Conservation (phyloP, 2,888 invertebrate genomes). For the Camptogramma bilineatum region DNA sequence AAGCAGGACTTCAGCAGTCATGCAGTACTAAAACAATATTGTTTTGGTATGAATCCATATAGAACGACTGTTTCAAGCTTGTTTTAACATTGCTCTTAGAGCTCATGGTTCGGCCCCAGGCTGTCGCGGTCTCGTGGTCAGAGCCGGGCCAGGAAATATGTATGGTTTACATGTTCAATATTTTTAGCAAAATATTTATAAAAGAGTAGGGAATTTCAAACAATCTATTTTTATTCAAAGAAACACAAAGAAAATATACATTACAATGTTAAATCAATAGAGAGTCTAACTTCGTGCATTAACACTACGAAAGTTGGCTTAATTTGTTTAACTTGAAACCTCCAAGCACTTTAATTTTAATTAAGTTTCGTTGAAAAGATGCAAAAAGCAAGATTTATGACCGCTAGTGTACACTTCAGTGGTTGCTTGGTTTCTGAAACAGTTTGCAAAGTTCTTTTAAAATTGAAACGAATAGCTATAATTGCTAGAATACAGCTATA, state of each 20-base stretch:
- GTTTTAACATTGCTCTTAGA: no score
- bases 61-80: no score
- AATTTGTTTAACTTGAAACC: conserved; percentile 18
- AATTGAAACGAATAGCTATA: neutral
- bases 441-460: neutral
- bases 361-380: conserved; percentile 18
- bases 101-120: no score
- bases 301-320: conserved; percentile 11
- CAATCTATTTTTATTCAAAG: neutral
- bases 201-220: neutral
- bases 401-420: conserved; percentile 2
- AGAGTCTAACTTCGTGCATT: conserved; percentile 7
- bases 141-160: no score
- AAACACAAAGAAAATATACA: neutral
- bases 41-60: no score
- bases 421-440: neutral
- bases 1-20: no score
- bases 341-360: conserved; percentile 19
- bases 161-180: no score
- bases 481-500: no score
- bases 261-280: conserved; percentile 11
- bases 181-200: no score
- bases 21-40: no score
- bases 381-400: conserved; percentile 25
- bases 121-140: no score